A percentile compares a stretch with the other conserved stretches of the same genome.
Evolutionary conservation across 2,888 invertebrate species (phyloP).

Genomic region (Mamestra brassicae): DNA sequence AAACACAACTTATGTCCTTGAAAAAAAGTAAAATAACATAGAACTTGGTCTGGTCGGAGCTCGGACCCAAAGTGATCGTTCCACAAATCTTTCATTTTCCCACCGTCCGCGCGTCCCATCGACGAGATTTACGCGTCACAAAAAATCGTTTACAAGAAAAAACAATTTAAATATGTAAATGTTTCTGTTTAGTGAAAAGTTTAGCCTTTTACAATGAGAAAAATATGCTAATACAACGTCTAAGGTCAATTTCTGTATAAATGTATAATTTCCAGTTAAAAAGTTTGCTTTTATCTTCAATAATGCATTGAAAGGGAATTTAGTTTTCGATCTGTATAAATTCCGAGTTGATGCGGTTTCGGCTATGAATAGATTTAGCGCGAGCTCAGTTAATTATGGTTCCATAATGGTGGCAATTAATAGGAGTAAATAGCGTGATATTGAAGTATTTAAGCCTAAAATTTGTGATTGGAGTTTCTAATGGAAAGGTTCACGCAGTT

Average conservation of each 20-base stretch:
- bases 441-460: neutral
- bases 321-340: constrained; percentile 11
- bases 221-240: constrained; percentile 56
- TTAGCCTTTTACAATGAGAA: constrained; percentile 59
- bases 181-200: constrained; percentile 60
- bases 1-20: constrained; percentile 3
- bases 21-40: constrained; percentile 14
- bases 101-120: constrained; percentile 34
- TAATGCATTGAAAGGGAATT: constrained; percentile 32
- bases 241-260: constrained; percentile 54
- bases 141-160: constrained; percentile 61
- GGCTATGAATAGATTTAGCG: constrained; percentile 20
- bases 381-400: constrained; percentile 25
- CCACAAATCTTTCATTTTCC: constrained; percentile 59
- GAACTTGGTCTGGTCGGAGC: constrained; percentile 1
- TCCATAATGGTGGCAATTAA: constrained; percentile 3
- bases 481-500: neutral
- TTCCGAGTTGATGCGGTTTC: constrained; percentile 12
- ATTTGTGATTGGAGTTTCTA: neutral
- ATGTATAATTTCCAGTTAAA: constrained; percentile 50
- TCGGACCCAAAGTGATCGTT: constrained; percentile 44
- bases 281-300: constrained; percentile 40
- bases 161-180: constrained; percentile 65
- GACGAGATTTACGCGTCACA: constrained; percentile 61
- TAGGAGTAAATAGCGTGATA: constrained; percentile 11